A percentile compares a stretch with the other conserved stretches of the same genome.
phyloP scores from a whole-genome alignment of 2,113 vertebrate genomes.

The Desmodus rotundus region DNA sequence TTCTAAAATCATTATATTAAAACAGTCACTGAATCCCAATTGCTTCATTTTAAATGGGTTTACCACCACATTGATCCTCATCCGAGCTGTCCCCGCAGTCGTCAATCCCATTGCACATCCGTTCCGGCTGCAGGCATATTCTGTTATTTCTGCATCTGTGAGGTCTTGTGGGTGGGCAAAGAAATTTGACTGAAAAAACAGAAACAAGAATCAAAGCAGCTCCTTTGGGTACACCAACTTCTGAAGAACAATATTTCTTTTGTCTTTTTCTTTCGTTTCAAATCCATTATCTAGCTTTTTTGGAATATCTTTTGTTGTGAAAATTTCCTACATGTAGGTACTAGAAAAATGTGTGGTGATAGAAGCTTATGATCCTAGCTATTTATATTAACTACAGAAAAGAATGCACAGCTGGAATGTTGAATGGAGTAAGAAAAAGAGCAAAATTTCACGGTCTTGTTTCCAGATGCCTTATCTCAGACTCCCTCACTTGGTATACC shows the following conservation, averaged over 20 bases:
- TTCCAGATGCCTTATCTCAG: conserved; percentile 27
- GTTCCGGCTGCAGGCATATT: conserved; percentile 90
- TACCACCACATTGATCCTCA: conserved; percentile 95
- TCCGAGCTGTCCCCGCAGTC: conserved; percentile 98
- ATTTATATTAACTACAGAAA: conserved; percentile 5
- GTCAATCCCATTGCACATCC: conserved; percentile 92
- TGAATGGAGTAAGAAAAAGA: conserved; percentile 8
- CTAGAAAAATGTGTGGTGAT: neutral
- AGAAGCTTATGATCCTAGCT: neutral
- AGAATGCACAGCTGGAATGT: neutral
- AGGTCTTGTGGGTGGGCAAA: conserved; percentile 92
- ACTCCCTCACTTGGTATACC: neutral
- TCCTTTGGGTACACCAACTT: neutral
- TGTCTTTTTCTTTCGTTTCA: neutral
- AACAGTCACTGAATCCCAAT: neutral
- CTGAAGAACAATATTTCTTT: neutral
- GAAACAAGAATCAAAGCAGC: conserved; percentile 42
- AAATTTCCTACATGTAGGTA: neutral
- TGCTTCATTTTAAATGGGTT: neutral
- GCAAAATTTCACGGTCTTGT: neutral
- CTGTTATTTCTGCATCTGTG: conserved; percentile 92
- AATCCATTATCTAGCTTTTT: neutral
- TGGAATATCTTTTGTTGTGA: neutral
- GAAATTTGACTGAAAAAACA: conserved; percentile 86
- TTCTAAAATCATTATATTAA: neutral